Base-by-base conservation (phyloP, 2,797 vertebrate species). In the Bryconaethiops microstoma region DNA sequence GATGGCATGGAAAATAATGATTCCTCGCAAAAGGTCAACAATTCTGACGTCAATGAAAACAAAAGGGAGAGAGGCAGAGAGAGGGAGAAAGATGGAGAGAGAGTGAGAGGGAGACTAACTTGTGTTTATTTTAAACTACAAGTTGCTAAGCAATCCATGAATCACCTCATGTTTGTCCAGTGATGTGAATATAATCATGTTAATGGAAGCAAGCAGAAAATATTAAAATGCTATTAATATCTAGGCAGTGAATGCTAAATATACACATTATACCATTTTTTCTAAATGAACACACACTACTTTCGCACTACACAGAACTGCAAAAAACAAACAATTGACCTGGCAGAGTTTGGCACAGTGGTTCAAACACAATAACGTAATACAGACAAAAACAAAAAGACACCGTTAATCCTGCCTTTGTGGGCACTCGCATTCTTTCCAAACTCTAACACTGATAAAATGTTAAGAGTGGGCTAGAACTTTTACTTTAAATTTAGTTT, bases 1-100 rank as follows among this genome's bases (percentile, higher is more conserved):
- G 94, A 92, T 88, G 90, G 89, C 85, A 88, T 50, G 52, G 92
- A 93, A 95, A 93, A 93, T 87, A 90, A 88, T 93, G 88, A 92
- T 91, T 91, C 91, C 86, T 83, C 73, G 81, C 83, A 84, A 92
- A 74, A 94, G 92, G 93, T 94, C 93, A 93, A 90, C 91, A 90
- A 87, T 86, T 88, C 89, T 94, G 93, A 94, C 92, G 93, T 93
- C 93, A 94, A 91, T 82, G 72, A 85, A 82, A 81, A 83, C 82
- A 87, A 89, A 90, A 90, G 90, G 77, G 39, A 29, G 25, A 90
- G 76, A 89, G 89, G 79, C 92, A 91, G 86, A 19, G 72, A 57
- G 76, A n/a, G 80, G 84, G 86, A 88, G 81, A 5, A 85, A 88
- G 78, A 48, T 29, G 29, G 13, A 48, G 40, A 48, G 12, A 45